These are phyloP conservation scores for Cylas formicarius DNA, from an alignment of 1,140 invertebrate species.

Conservation along the genomic window DNA sequence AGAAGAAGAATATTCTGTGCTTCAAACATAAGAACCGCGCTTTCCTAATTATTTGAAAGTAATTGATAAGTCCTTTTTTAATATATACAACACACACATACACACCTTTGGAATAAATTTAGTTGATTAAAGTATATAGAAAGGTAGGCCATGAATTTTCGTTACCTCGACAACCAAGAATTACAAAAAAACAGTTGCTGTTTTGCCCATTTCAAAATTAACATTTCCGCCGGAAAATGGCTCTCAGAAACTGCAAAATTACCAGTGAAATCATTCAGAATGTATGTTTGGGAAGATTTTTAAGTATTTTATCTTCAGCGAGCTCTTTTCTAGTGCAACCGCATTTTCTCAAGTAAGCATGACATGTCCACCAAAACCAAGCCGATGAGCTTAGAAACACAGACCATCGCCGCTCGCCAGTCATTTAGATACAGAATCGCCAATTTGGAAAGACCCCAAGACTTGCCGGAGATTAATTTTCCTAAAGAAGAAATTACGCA, in stretches of 20 bases:
- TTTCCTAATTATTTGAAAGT: too few species aligned
- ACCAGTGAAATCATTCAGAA: constrained; percentile 20
- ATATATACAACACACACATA: too few species aligned
- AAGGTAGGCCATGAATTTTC: too few species aligned
- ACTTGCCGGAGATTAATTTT: constrained; percentile 9
- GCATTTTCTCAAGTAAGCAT: constrained; percentile 6
- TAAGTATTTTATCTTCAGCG: not conserved
- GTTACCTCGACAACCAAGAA: too few species aligned
- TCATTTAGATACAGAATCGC: constrained; percentile 12
- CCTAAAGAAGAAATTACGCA: not conserved
- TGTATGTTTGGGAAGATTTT: constrained; percentile 10
- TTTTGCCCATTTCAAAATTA: constrained; percentile 14
- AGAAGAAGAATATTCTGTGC: too few species aligned
- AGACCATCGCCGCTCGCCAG: not conserved
- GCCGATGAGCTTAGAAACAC: not conserved
- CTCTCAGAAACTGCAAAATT: constrained; percentile 25
- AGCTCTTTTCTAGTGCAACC: constrained; percentile 11
- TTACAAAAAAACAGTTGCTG: constrained; percentile 20
- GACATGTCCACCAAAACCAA: constrained; percentile 3
- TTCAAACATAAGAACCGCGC: too few species aligned
- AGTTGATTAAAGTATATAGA: too few species aligned
- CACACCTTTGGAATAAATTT: too few species aligned
- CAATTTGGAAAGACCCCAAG: constrained; percentile 8
- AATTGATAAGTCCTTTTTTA: too few species aligned
- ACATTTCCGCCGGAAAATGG: constrained; percentile 22